These are phyloP conservation scores for Mesoligia furuncula DNA, from an alignment of 2,888 invertebrate species.

Conservation along the genomic window DNA sequence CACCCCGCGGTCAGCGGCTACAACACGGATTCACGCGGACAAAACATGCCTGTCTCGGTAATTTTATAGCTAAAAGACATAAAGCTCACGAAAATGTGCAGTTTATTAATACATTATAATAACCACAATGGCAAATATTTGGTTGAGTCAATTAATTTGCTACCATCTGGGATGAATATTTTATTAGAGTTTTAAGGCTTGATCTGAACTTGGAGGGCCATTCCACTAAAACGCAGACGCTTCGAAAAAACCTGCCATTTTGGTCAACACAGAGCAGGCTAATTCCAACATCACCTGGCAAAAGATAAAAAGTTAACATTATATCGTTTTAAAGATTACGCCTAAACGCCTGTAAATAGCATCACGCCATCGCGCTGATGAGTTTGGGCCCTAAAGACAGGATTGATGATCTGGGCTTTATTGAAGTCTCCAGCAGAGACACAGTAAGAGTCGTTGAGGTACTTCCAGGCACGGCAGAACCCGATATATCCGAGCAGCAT, in stretches of 20 bases:
- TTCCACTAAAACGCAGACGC: too few relatives aligned
- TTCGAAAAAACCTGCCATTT: not conserved
- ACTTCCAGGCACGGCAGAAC: slow-evolving; percentile 88
- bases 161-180: too few relatives aligned
- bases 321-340: not conserved
- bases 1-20: slow-evolving; percentile 86
- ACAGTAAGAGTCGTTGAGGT: slow-evolving; percentile 10
- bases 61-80: slow-evolving; percentile 51
- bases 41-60: slow-evolving; percentile 86
- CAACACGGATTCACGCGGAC: slow-evolving; percentile 83
- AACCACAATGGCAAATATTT: too few relatives aligned
- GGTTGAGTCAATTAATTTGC: not conserved
- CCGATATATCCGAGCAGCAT: slow-evolving; percentile 90
- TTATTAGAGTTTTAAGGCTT: not conserved
- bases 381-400: not conserved
- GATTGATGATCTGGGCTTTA: not conserved
- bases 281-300: not conserved
- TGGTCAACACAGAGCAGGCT: not conserved
- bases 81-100: not conserved
- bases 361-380: not conserved
- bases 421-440: not conserved
- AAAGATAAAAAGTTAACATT: not conserved
- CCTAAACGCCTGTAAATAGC: not conserved
- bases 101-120: not conserved
- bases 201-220: not conserved